Conservation (phyloP, 2,888 invertebrate species). For the Scaptomyza cyrtandrae region DNA sequence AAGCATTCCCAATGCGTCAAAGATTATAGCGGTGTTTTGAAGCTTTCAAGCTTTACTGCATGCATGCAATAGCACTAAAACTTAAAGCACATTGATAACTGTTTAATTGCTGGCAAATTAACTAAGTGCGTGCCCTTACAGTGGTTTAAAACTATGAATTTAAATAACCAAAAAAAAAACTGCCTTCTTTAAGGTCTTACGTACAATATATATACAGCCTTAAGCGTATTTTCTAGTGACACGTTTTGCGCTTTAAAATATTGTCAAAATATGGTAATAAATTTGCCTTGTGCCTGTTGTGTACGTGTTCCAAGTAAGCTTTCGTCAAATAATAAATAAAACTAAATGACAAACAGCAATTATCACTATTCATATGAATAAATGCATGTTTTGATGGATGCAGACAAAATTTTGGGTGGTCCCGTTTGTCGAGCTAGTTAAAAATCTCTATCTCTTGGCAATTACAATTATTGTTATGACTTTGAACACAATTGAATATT, state of each 20-base stretch:
- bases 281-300: constrained; percentile 14
- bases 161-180: background rate
- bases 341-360: constrained; percentile 9
- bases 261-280: constrained; percentile 13
- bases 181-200: too few relatives aligned
- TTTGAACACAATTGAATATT: constrained; percentile 29
- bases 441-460: constrained; percentile 18
- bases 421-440: background rate
- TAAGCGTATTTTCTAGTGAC: constrained; percentile 4
- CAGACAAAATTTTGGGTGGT: constrained; percentile 16
- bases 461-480: constrained; percentile 32
- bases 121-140: background rate
- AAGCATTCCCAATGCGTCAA: constrained; percentile 11
- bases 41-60: constrained; percentile 15
- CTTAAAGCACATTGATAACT: constrained; percentile 21
- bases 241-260: constrained; percentile 33
- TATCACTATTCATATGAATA: constrained; percentile 36
- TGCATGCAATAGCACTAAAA: background rate
- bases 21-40: constrained; percentile 3
- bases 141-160: background rate
- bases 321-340: background rate
- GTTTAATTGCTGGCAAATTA: constrained; percentile 6
- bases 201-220: background rate
- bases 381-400: constrained; percentile 3
- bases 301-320: constrained; percentile 51